A percentile compares a stretch with the other conserved stretches of the same genome.
These are phyloP conservation scores for Pseudorhombus dupliciocellatus DNA, from an alignment of 2,113 vertebrate species.

Conservation along the genomic window DNA sequence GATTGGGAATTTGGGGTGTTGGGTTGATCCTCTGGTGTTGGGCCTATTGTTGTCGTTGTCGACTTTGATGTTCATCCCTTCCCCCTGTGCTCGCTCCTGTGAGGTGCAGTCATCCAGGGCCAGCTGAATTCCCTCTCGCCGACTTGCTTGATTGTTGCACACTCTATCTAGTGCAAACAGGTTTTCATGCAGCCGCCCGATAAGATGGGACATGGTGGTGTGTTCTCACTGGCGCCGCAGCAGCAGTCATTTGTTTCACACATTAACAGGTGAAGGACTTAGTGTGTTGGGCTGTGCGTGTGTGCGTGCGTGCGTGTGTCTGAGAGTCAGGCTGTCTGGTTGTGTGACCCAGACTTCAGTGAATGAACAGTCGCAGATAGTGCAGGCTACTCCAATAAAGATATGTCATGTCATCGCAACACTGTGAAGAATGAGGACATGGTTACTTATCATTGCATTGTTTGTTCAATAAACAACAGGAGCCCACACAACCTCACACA, in stretches of 20 bases:
- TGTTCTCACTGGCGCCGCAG: constrained; percentile 60
- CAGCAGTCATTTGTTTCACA: constrained; percentile 64
- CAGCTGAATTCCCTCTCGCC: constrained; percentile 52
- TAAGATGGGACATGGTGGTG: constrained; percentile 67
- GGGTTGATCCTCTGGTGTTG: constrained; percentile 47
- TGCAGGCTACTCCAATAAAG: constrained; percentile 13
- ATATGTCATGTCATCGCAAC: constrained; percentile 43
- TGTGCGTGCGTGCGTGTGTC: constrained; percentile 18
- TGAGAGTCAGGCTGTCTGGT: constrained; percentile 28
- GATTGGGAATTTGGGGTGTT: constrained; percentile 42
- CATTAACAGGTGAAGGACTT: constrained; percentile 73
- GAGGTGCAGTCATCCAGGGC: constrained; percentile 44
- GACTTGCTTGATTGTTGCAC: constrained; percentile 53
- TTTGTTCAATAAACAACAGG: constrained; percentile 4
- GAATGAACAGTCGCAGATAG: constrained; percentile 59
- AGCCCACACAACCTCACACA: constrained; percentile 1
- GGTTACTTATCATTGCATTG: constrained; percentile 19
- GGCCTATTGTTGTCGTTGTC: constrained; percentile 61
- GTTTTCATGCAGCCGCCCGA: constrained; percentile 62
- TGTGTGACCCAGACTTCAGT: constrained; percentile 51
- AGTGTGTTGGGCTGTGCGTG: constrained; percentile 28
- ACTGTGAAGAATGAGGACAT: constrained; percentile 55
- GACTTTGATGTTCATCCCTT: constrained; percentile 62
- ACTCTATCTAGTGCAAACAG: constrained; percentile 76
- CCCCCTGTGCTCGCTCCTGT: constrained; percentile 40